Evolutionary conservation across 2,113 vertebrate genomes (phyloP), one percentile per base, ranked within the genome.

Genomic region (Corythaeola cristata): DNA sequence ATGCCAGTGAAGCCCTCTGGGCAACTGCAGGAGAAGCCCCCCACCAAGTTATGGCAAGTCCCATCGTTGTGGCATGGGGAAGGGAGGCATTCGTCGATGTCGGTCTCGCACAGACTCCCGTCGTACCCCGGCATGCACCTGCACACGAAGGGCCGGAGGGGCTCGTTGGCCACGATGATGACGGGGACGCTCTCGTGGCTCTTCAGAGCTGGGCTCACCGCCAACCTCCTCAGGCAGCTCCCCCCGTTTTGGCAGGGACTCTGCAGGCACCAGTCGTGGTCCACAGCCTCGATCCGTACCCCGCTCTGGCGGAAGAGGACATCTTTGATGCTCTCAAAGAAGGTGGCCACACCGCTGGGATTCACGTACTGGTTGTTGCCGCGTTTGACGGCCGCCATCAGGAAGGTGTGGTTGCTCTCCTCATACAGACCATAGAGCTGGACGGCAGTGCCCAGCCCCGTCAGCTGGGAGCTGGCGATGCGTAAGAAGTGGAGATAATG

Each of bases 291-390:
- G 9, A 99, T 97, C 85, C 97, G 98, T 47, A 99, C 99, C 11
- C 99, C 99, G 4, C 99, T 99, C 98, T 99, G 99, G 35, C 99
- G 98, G 89, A 99, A 97, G 60, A 99, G 97, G 73, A 98, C 93
- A 39, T 99, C 99, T 96, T 98, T 99, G 97, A 99, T 99, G 97
- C 99, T 99, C 96, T 99, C 99, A 12, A 99, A 99, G 98, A 99
- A 99, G 91, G 99, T 99, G 80, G 99, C 99, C 53, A 99, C 99
- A 0, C 99, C 99, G 0, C 99, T 99, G 92, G 99, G 98, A 87
- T 98, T 99, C 64, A 99, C 98, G 8, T 99, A 99, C 90, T 99
- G 99, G 87, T 97, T 99, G 26, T 97, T 97, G 93, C 95, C 92
- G 1, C 99, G 98, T 97, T 98, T 99, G 94, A 99, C 94, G 3